A percentile compares a stretch with the other conserved stretches of the same genome.
phyloP scores from a whole-genome alignment of 2,113 vertebrate genomes.

The Loxodonta africana region DNA sequence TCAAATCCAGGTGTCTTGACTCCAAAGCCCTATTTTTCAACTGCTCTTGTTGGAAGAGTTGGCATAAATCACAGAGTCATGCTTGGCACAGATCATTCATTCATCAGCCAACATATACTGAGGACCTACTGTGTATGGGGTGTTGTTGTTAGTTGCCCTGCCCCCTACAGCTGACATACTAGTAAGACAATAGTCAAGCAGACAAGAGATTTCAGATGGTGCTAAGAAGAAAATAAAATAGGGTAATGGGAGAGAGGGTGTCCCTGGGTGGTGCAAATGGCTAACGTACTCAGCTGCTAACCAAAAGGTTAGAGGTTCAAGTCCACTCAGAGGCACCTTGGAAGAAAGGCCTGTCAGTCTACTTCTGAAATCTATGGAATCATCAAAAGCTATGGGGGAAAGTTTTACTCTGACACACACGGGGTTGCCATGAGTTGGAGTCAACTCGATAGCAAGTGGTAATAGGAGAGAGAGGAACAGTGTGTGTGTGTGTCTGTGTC shows the following conservation, averaged over 20 bases:
- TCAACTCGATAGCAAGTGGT: not conserved
- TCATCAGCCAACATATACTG: not conserved
- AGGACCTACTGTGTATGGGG: not conserved
- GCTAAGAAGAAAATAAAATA: constrained; percentile 49
- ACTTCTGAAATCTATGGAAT: not conserved
- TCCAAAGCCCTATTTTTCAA: constrained; percentile 42
- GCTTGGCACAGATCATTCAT: not conserved
- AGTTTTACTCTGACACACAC: not conserved
- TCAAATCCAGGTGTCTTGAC: constrained; percentile 66
- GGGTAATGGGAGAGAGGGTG: not conserved
- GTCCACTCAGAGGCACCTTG: not conserved
- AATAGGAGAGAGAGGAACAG: not conserved
- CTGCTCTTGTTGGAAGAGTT: constrained; percentile 27
- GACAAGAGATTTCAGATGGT: constrained; percentile 36
- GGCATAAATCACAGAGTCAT: constrained; percentile 18
- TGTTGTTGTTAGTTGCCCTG: too few relatives aligned
- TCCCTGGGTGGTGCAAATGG: too few relatives aligned
- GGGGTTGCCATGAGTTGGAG: not conserved
- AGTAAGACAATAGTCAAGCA: constrained; percentile 33
- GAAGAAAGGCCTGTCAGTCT: not conserved
- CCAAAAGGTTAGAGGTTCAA: not conserved
- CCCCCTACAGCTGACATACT: constrained; percentile 36
- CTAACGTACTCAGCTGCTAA: not conserved
- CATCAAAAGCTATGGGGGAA: not conserved
- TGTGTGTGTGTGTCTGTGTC: too few relatives aligned